Conservation (phyloP, 2,797 vertebrate genomes). For the Melanotaenia nigrans region DNA sequence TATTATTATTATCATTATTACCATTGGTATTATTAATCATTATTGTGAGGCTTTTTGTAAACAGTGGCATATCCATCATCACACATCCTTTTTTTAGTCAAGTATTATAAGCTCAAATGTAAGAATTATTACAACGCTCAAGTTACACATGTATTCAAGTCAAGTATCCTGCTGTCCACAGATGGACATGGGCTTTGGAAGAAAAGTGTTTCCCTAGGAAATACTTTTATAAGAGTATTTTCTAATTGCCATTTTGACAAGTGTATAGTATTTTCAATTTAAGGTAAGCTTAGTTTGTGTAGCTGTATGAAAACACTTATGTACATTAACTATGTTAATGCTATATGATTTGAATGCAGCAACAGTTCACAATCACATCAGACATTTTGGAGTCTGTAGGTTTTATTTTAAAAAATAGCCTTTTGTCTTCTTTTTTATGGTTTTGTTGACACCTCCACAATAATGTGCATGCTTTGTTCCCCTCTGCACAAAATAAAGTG, state of each 20-base stretch:
- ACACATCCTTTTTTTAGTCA: slow-evolving; percentile 34
- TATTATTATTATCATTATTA: slow-evolving; percentile 47
- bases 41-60: slow-evolving; percentile 70
- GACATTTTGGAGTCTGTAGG: slow-evolving; percentile 51
- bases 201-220: slow-evolving; percentile 46
- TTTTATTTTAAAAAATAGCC: slow-evolving; percentile 52
- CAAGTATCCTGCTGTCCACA: slow-evolving; percentile 58
- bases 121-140: slow-evolving; percentile 44
- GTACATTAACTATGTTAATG: slow-evolving; percentile 44
- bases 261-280: slow-evolving; percentile 48
- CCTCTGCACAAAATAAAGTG: slow-evolving; percentile 69
- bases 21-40: slow-evolving; percentile 45
- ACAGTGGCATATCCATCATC: slow-evolving; percentile 65
- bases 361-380: slow-evolving; percentile 45
- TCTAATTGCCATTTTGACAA: slow-evolving; percentile 49
- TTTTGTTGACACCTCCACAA: slow-evolving; percentile 64
- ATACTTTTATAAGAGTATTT: slow-evolving; percentile 36
- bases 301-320: slow-evolving; percentile 27
- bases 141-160: slow-evolving; percentile 52
- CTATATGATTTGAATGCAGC: slow-evolving; percentile 30
- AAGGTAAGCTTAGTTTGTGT: slow-evolving; percentile 48
- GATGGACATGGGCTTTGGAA: slow-evolving; percentile 51
- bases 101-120: slow-evolving; percentile 47
- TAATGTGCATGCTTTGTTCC: slow-evolving; percentile 76
- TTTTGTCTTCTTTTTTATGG: slow-evolving; percentile 24